These are phyloP conservation scores for Apolygus lucorum DNA, from an alignment of 1,140 invertebrate genomes.

Conservation along the genomic window DNA sequence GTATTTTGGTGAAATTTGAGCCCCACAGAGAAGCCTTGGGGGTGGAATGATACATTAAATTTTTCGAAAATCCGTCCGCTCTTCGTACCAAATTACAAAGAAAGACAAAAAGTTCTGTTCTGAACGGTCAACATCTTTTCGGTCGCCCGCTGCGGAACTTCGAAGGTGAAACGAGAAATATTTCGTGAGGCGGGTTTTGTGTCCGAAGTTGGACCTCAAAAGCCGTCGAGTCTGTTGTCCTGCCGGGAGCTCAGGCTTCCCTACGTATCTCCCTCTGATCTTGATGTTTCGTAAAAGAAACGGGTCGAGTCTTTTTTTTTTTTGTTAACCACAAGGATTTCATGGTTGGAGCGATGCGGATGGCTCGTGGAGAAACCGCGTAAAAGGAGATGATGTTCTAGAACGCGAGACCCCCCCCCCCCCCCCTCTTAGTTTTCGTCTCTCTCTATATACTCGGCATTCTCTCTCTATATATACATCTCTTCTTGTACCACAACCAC, in stretches of 20 bases:
- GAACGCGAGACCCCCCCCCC: background rate
- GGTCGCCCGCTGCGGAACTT: background rate
- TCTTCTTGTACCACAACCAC: no score
- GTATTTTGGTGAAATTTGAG: no score
- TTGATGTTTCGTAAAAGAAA: constrained; percentile 16
- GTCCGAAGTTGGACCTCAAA: no score
- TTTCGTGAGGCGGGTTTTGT: no score
- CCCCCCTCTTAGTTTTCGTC: no score
- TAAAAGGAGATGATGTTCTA: constrained; percentile 5
- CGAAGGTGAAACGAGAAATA: background rate
- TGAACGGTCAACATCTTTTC: background rate
- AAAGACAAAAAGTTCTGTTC: no score
- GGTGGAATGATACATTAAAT: no score
- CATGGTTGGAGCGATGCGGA: constrained; percentile 1
- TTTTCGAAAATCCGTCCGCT: no score
- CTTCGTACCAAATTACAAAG: no score
- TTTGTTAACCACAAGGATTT: constrained; percentile 12
- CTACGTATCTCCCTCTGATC: constrained; percentile 8
- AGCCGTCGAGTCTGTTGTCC: constrained; percentile 1
- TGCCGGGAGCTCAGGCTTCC: constrained; percentile 11
- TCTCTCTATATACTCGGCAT: no score
- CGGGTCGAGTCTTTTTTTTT: constrained; percentile 6
- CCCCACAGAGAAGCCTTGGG: no score
- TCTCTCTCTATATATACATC: no score
- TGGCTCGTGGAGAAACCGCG: constrained; percentile 14